A percentile compares a stretch with the other conserved stretches of the same genome.
These are phyloP conservation scores for Ceratina calcarata DNA, from an alignment of 1,140 invertebrate genomes.

Conservation along the genomic window DNA sequence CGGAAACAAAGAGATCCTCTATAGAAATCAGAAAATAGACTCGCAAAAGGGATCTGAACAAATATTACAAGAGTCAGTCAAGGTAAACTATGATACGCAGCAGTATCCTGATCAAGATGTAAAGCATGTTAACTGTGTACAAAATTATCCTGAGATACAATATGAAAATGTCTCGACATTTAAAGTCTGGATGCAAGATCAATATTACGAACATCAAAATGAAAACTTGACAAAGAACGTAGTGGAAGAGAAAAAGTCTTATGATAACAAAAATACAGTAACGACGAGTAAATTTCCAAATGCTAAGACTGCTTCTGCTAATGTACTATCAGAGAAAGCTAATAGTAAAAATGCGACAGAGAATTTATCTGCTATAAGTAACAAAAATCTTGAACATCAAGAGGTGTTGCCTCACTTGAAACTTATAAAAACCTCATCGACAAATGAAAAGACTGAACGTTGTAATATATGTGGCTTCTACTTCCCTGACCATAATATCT, in stretches of 20 bases:
- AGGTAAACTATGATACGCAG: slow-evolving; percentile 32
- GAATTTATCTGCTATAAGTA: background rate
- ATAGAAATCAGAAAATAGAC: background rate
- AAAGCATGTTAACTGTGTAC: slow-evolving; percentile 27
- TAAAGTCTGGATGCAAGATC: slow-evolving; percentile 38
- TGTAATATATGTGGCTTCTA: slow-evolving; percentile 87
- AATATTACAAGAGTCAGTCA: slow-evolving; percentile 34
- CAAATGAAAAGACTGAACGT: slow-evolving; percentile 76
- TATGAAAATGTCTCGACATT: slow-evolving; percentile 24
- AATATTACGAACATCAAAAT: slow-evolving; percentile 24
- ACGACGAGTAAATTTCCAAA: slow-evolving; percentile 28
- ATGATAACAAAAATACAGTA: slow-evolving; percentile 26
- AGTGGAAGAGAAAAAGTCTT: background rate
- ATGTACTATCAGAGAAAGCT: slow-evolving; percentile 10
- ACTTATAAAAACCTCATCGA: slow-evolving; percentile 43
- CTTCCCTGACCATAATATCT: slow-evolving; percentile 85
- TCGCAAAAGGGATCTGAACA: slow-evolving; percentile 4
- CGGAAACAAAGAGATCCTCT: slow-evolving; percentile 32
- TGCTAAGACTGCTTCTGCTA: slow-evolving; percentile 7
- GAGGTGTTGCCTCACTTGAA: slow-evolving; percentile 59
- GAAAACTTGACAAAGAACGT: background rate
- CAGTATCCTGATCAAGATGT: slow-evolving; percentile 39
- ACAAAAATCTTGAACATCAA: slow-evolving; percentile 16
- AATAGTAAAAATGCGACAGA: slow-evolving; percentile 11
- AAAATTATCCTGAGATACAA: slow-evolving; percentile 25